Conservation (phyloP, 2,797 vertebrate species). For the Morelia viridis region DNA sequence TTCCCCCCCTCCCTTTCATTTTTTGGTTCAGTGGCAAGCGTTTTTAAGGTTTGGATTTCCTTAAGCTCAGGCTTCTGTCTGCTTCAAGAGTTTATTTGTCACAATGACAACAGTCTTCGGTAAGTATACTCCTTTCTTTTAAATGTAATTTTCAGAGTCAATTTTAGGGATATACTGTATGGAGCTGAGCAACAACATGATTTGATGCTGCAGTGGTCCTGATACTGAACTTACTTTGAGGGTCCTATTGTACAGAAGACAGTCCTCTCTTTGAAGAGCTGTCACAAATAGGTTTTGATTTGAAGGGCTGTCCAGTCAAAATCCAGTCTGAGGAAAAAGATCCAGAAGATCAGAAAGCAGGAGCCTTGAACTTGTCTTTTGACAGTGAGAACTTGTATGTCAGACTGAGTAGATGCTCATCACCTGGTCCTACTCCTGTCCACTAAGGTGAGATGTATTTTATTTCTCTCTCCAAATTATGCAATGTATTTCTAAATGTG, state of each 20-base stretch:
- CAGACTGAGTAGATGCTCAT: neutral
- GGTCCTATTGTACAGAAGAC: neutral
- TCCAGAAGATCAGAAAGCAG: neutral
- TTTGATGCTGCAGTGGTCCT: neutral
- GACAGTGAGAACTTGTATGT: neutral
- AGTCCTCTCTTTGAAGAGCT: neutral
- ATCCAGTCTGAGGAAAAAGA: neutral
- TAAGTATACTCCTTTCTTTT: neutral
- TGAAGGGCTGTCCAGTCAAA: neutral
- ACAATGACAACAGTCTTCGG: slow-evolving; percentile 5
- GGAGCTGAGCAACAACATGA: neutral
- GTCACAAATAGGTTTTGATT: neutral
- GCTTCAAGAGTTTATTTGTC: slow-evolving; percentile 48
- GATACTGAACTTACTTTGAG: neutral
- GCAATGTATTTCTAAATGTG: neutral
- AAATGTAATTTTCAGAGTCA: neutral
- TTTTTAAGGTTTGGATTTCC: slow-evolving; percentile 59
- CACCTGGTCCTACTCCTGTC: neutral
- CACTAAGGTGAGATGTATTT: neutral
- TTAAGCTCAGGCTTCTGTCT: slow-evolving; percentile 23
- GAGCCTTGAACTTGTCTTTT: neutral
- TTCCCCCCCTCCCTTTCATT: slow-evolving; percentile 19
- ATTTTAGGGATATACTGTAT: neutral
- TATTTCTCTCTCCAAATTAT: neutral
- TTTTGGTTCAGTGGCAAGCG: slow-evolving; percentile 17